These are phyloP conservation scores for Acrocera orbiculus DNA, from an alignment of 2,888 invertebrate species.

Conservation along the genomic window DNA sequence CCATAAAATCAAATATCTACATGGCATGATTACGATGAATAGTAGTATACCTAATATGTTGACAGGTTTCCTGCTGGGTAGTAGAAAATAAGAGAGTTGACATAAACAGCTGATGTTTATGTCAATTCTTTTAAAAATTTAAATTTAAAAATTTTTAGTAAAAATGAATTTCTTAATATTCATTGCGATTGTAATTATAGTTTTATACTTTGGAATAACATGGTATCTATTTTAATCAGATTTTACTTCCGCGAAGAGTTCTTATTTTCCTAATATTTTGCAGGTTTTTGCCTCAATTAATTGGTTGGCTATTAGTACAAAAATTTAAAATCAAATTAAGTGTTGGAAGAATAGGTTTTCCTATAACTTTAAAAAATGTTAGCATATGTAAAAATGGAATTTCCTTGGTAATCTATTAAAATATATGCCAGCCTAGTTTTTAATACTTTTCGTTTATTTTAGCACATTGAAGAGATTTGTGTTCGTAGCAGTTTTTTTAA, in stretches of 20 bases:
- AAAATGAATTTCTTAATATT: slow-evolving; percentile 31
- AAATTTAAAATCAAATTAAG: slow-evolving; percentile 62
- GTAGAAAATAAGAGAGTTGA: neutral
- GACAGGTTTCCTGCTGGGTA: neutral
- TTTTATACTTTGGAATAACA: slow-evolving; percentile 42
- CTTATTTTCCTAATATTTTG: slow-evolving; percentile 7
- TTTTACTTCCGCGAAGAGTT: neutral
- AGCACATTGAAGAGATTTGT: slow-evolving; percentile 74
- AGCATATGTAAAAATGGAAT: slow-evolving; percentile 63
- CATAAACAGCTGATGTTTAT: neutral
- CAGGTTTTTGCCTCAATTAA: slow-evolving; percentile 59
- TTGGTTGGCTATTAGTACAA: slow-evolving; percentile 64
- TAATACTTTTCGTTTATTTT: slow-evolving; percentile 16
- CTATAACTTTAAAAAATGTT: slow-evolving; percentile 64
- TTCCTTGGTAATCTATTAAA: slow-evolving; percentile 37
- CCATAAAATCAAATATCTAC: no score
- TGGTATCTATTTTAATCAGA: slow-evolving; percentile 29
- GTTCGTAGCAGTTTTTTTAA: slow-evolving; percentile 75
- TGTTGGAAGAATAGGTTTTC: slow-evolving; percentile 66
- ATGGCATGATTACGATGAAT: no score
- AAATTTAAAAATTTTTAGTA: neutral
- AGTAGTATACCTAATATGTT: no score
- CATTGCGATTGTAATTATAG: slow-evolving; percentile 22
- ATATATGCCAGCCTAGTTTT: neutral
- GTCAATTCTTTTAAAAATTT: neutral